Percentiles rank a stretch among this genome's conserved stretches.
Evolutionary conservation across 2,797 vertebrate genomes (phyloP).

Genomic region (Xenops minutus): DNA sequence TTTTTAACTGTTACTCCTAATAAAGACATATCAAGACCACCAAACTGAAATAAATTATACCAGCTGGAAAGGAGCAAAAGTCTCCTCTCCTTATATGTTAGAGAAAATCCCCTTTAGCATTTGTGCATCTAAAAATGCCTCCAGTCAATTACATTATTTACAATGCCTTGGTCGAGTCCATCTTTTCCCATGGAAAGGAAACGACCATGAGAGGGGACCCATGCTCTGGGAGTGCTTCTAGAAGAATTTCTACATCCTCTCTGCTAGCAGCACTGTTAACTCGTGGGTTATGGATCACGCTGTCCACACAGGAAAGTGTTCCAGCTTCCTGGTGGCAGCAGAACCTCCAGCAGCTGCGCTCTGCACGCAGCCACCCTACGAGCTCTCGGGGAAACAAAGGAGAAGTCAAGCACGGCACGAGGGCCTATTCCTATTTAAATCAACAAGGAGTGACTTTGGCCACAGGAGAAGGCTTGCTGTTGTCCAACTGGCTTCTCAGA

Average conservation of each 20-base stretch:
- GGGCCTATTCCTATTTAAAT: neutral
- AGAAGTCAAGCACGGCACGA: neutral
- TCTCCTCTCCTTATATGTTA: neutral
- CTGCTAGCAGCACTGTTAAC: neutral
- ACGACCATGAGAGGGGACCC: accelerated
- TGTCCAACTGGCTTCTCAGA: neutral
- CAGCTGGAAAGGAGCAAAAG: neutral
- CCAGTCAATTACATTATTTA: neutral
- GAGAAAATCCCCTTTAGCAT: neutral
- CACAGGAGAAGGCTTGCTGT: neutral
- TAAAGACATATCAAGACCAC: neutral
- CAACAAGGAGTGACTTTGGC: neutral
- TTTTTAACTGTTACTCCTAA: slow-evolving; percentile 17
- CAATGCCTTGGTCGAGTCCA: neutral
- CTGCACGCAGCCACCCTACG: neutral
- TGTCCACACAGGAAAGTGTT: neutral
- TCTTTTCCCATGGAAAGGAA: slow-evolving; percentile 21
- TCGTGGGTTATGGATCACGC: neutral
- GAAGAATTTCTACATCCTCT: neutral
- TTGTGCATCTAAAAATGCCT: slow-evolving; percentile 12
- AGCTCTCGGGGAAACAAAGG: slow-evolving; percentile 28
- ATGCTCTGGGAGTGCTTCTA: accelerated
- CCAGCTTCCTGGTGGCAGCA: neutral
- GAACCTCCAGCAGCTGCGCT: slow-evolving; percentile 12
- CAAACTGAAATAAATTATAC: neutral